Conservation (phyloP, 2,797 vertebrate species). For the Clarias platycephalus region DNA sequence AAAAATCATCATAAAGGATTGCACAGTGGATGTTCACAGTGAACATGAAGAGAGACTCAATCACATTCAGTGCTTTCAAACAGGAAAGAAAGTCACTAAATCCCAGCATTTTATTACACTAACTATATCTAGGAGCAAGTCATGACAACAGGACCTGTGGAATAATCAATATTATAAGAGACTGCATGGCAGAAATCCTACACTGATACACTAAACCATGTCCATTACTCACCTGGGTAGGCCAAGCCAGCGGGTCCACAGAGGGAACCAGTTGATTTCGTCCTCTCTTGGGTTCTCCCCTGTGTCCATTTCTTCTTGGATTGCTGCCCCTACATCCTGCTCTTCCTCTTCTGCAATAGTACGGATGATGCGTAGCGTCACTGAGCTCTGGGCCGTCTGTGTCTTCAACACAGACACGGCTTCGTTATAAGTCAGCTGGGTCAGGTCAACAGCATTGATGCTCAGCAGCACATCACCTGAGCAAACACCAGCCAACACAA, state of each 20-base stretch:
- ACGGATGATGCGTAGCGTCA: conserved; percentile 82
- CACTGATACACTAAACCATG: not conserved
- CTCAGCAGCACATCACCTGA: conserved; percentile 88
- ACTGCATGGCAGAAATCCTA: not conserved
- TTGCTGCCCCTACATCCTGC: conserved; percentile 66
- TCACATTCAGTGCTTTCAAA: not conserved
- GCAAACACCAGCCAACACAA: conserved; percentile 11
- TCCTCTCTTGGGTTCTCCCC: conserved; percentile 76
- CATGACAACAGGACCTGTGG: not conserved
- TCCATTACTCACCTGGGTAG: conserved; percentile 79
- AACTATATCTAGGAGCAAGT: not conserved
- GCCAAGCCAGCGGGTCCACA: conserved; percentile 89
- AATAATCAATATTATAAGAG: not conserved
- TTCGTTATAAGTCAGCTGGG: conserved; percentile 85
- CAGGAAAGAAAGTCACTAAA: not conserved
- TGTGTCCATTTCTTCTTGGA: conserved; percentile 67
- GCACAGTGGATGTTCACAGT: too few relatives aligned
- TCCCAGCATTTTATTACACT: not conserved
- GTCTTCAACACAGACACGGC: conserved; percentile 87
- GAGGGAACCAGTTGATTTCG: conserved; percentile 80
- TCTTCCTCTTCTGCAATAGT: conserved; percentile 71
- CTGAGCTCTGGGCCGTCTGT: conserved; percentile 82
- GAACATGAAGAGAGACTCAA: not conserved
- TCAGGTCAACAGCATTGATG: conserved; percentile 88
- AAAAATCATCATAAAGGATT: not conserved